phyloP scores from a whole-genome alignment of 53 echinoderm and acorn worm species.

The Paracentrotus lividus region DNA sequence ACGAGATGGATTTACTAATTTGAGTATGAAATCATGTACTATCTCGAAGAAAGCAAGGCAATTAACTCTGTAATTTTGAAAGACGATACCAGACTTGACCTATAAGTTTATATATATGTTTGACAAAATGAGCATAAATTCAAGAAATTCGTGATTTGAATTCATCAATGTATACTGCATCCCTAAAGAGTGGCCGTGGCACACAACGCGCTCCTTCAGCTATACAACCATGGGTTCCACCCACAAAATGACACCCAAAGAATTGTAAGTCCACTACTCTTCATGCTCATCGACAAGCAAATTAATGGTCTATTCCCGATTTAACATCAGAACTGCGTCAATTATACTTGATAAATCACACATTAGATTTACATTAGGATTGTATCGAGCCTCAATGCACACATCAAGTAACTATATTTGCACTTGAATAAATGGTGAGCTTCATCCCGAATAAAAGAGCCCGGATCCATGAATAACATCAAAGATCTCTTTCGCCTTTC shows the following conservation, averaged over 20 bases:
- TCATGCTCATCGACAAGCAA: neutral
- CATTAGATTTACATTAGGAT: neutral
- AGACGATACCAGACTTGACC: no score
- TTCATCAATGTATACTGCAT: no score
- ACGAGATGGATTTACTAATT: no score
- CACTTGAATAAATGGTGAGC: constrained; percentile 10
- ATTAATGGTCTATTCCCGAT: neutral
- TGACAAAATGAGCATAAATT: no score
- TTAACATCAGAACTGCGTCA: neutral
- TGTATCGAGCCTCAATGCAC: constrained; percentile 5
- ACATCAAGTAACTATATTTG: constrained; percentile 13
- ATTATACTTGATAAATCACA: constrained; percentile 36
- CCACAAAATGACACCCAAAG: neutral
- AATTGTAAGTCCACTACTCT: neutral
- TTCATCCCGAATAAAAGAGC: neutral
- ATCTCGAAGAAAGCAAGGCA: no score
- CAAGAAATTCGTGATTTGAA: no score
- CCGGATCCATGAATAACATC: constrained; percentile 39
- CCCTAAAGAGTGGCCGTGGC: neutral
- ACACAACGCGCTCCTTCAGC: neutral
- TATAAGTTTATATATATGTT: no score
- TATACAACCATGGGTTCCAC: neutral
- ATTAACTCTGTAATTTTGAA: no score
- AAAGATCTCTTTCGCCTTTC: constrained; percentile 37
- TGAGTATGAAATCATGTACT: no score